Conservation (phyloP, 2,797 vertebrate genomes). For the Eidolon dupreanum region DNA sequence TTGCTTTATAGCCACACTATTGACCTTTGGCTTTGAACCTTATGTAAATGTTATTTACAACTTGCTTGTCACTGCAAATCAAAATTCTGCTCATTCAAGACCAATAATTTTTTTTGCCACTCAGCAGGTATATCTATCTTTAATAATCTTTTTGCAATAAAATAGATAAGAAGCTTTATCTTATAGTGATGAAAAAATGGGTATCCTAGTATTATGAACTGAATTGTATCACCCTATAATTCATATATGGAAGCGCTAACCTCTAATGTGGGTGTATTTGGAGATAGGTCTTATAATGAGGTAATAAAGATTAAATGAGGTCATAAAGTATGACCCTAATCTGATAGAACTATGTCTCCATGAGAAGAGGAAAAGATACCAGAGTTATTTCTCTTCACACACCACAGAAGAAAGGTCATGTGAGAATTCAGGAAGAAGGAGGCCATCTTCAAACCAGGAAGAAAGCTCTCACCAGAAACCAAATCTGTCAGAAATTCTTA, state of each 20-base stretch:
- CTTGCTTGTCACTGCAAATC: background rate
- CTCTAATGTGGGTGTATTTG: background rate
- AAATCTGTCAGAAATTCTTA: background rate
- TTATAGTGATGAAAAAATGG: slow-evolving; percentile 12
- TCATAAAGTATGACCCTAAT: background rate
- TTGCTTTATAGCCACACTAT: background rate
- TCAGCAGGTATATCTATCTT: background rate
- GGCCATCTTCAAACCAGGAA: background rate
- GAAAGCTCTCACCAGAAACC: background rate
- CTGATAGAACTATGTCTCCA: background rate
- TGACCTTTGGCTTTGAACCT: background rate
- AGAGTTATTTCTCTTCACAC: background rate
- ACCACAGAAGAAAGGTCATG: background rate
- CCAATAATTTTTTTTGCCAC: background rate
- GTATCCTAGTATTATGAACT: background rate
- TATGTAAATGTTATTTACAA: background rate
- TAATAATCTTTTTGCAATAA: background rate
- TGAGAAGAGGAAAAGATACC: background rate
- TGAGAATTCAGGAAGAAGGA: background rate
- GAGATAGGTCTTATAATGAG: background rate
- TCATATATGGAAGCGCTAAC: background rate
- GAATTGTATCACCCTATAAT: background rate
- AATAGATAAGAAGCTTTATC: background rate
- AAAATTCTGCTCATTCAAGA: background rate
- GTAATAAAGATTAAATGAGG: background rate